phyloP scores from a whole-genome alignment of 37 sponge, comb jelly and placozoan genomes.

The Hexactinellida sp. region DNA sequence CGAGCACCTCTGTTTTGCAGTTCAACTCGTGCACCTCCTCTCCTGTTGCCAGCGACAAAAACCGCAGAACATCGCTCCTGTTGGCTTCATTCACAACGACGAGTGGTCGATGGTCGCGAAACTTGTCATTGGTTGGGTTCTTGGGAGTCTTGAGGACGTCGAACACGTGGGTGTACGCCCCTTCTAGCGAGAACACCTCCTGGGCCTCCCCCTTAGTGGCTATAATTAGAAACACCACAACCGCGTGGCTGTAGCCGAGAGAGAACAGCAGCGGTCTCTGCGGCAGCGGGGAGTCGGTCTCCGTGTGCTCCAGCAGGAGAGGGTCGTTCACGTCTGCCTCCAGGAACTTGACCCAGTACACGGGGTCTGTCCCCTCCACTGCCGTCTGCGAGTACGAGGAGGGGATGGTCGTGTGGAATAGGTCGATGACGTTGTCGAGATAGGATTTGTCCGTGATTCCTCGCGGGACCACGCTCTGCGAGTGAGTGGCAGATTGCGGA shows the following conservation, averaged over 20 bases:
- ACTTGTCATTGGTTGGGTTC: conserved; percentile 20
- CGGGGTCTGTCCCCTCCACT: neutral
- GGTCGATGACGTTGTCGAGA: neutral
- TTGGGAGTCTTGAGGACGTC: conserved; percentile 50
- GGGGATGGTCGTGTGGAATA: neutral
- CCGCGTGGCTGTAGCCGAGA: neutral
- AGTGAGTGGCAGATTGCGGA: neutral
- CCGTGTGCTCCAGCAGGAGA: conserved; percentile 11
- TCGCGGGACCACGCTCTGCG: neutral
- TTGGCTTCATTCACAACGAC: conserved; percentile 47
- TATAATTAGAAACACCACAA: neutral
- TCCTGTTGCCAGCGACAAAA: conserved; percentile 18
- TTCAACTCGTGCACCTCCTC: conserved; percentile 16
- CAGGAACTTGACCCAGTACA: neutral
- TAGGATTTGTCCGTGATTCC: conserved; percentile 15
- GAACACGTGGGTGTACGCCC: conserved; percentile 32
- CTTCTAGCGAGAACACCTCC: conserved; percentile 46
- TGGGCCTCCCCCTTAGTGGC: conserved; percentile 39
- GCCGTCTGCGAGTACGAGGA: neutral
- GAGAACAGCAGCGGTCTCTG: conserved; percentile 8
- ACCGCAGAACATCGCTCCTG: conserved; percentile 17
- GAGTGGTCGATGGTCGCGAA: conserved; percentile 40
- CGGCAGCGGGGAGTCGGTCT: neutral
- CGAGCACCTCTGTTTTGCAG: neutral
- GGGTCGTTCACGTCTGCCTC: conserved; percentile 3